Evolutionary conservation across 2,797 vertebrate genomes (phyloP).

Genomic region (Nasua narica): DNA sequence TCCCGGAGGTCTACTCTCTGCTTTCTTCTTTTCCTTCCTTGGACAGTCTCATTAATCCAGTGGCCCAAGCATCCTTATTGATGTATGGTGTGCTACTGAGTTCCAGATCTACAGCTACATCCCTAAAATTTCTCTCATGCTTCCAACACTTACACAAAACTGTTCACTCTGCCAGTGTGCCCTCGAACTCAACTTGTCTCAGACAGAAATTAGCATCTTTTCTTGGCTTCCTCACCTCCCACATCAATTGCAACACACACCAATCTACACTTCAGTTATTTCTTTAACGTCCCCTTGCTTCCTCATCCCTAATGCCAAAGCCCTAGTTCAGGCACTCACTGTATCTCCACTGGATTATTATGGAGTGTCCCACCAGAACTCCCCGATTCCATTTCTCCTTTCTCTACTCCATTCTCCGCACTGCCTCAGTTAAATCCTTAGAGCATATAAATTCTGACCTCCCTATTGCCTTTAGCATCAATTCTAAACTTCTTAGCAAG

Average conservation of each 20-base stretch:
- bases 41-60: background rate
- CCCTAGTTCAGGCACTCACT: background rate
- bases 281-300: background rate
- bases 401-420: background rate
- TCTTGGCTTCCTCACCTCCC: background rate
- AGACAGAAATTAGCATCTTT: background rate
- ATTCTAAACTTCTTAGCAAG: background rate
- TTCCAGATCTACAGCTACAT: background rate
- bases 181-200: background rate
- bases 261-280: background rate
- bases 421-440: background rate
- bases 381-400: background rate
- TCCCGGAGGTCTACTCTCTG: background rate
- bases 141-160: background rate
- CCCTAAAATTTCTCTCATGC: background rate
- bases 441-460: background rate
- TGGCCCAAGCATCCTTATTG: background rate
- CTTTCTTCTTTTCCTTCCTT: background rate
- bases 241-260: background rate
- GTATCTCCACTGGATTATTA: background rate
- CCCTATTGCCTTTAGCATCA: background rate
- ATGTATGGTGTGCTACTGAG: background rate
- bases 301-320: background rate
- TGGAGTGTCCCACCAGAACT: background rate
- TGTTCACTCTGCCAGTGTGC: background rate